These are phyloP conservation scores for Danaus melanippus DNA, from an alignment of 1,140 invertebrate species.

Conservation along the genomic window DNA sequence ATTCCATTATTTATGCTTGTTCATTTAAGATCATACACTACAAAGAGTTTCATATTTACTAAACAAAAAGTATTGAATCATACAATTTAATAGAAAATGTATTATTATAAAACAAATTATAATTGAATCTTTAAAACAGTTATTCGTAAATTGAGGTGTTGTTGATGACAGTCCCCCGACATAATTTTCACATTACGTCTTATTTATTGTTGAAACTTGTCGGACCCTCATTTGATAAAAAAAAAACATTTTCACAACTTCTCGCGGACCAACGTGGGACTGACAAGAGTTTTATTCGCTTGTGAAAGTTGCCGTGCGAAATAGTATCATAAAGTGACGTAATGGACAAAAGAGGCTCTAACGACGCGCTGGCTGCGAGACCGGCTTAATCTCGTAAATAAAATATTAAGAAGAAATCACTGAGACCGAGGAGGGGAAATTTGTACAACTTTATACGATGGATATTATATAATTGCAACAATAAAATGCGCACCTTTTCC, in stretches of 20 bases:
- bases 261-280: conserved; percentile 27
- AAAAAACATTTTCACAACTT: conserved; percentile 39
- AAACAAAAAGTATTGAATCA: too few relatives aligned
- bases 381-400: conserved; percentile 59
- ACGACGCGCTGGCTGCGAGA: conserved; percentile 46
- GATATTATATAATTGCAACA: conserved; percentile 23
- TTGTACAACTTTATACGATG: conserved; percentile 36
- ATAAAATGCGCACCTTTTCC: too few relatives aligned
- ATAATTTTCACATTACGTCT: conserved; percentile 29
- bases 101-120: background rate
- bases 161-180: conserved; percentile 11
- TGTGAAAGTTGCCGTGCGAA: conserved; percentile 36
- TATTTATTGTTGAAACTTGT: conserved; percentile 31
- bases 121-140: background rate
- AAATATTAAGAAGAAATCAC: conserved; percentile 64
- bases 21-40: too few relatives aligned
- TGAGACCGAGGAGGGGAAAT: conserved; percentile 37
- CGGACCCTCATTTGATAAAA: conserved; percentile 26
- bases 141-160: conserved; percentile 10
- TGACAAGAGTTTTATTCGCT: conserved; percentile 42
- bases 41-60: too few relatives aligned
- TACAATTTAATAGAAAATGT: too few relatives aligned
- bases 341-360: conserved; percentile 50
- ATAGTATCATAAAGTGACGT: conserved; percentile 56
- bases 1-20: too few relatives aligned